Evolutionary conservation across 2,888 invertebrate genomes (phyloP).

Genomic region (Steinernema carpocapsae): DNA sequence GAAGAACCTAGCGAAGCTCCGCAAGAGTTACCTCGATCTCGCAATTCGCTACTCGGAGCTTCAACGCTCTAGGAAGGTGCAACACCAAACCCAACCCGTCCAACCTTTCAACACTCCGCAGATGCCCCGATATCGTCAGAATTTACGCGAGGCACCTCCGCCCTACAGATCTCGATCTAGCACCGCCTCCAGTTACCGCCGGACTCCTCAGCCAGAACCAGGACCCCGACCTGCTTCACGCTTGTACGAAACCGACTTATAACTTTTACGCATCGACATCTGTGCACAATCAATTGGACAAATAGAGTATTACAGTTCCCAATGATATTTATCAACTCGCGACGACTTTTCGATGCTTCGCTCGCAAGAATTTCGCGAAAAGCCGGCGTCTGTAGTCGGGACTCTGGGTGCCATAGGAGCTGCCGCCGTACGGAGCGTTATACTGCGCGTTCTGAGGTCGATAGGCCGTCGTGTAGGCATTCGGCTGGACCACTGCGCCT

Average conservation of each 20-base stretch:
- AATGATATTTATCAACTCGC: not conserved
- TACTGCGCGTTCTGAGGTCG: not conserved
- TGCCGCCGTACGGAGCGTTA: not conserved
- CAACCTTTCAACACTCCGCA: not conserved
- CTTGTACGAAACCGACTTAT: not conserved
- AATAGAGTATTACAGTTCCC: too few species aligned
- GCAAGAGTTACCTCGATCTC: not conserved
- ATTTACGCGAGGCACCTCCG: not conserved
- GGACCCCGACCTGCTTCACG: too few species aligned
- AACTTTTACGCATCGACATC: not conserved
- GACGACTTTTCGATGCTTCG: constrained; percentile 10
- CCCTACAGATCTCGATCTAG: not conserved
- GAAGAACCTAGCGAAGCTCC: not conserved
- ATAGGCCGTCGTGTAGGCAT: not conserved
- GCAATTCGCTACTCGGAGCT: not conserved
- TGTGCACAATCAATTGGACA: not conserved
- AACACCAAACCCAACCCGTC: not conserved
- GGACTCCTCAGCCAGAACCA: constrained; percentile 1
- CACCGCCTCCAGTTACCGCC: not conserved
- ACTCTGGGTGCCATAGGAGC: not conserved
- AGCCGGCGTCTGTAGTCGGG: not conserved
- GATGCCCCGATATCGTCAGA: not conserved
- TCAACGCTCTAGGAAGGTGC: not conserved
- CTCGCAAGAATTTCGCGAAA: not conserved
- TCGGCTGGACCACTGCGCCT: not conserved